These are phyloP conservation scores for Lucilia sericata DNA, from an alignment of 1,140 invertebrate genomes.

Conservation along the genomic window DNA sequence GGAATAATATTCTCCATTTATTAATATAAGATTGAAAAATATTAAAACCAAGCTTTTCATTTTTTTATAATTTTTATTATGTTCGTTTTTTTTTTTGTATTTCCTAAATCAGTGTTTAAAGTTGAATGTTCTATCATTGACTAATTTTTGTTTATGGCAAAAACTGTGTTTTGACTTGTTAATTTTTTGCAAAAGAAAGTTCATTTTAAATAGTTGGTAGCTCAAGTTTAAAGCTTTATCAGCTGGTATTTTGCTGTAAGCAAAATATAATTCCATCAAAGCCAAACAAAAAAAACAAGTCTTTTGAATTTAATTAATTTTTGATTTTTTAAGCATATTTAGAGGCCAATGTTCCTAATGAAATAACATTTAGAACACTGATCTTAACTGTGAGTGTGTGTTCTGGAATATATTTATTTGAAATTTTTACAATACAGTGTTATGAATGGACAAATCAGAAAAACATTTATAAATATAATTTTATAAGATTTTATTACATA, in stretches of 20 bases:
- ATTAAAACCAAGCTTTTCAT: conserved; percentile 3
- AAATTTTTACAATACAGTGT: too few species aligned
- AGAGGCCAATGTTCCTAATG: too few species aligned
- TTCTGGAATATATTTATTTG: too few species aligned
- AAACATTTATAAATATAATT: too few species aligned
- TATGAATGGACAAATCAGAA: too few species aligned
- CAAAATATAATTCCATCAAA: not conserved
- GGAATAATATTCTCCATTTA: conserved; percentile 57
- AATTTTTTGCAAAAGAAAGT: conserved; percentile 1
- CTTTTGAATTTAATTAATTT: not conserved
- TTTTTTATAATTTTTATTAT: not conserved
- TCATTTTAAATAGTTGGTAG: not conserved
- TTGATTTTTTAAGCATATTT: too few species aligned
- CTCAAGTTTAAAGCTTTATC: conserved; percentile 16
- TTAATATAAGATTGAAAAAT: not conserved
- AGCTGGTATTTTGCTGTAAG: not conserved
- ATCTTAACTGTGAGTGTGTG: too few species aligned
- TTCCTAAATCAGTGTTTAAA: not conserved
- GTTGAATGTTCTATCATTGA: not conserved
- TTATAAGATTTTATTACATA: too few species aligned
- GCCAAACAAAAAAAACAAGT: not conserved
- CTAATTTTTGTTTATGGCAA: not conserved
- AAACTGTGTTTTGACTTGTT: not conserved
- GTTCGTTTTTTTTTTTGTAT: not conserved
- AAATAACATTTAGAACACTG: too few species aligned